Conservation (phyloP, 2,888 invertebrate genomes). For the Amorpha juglandis region DNA sequence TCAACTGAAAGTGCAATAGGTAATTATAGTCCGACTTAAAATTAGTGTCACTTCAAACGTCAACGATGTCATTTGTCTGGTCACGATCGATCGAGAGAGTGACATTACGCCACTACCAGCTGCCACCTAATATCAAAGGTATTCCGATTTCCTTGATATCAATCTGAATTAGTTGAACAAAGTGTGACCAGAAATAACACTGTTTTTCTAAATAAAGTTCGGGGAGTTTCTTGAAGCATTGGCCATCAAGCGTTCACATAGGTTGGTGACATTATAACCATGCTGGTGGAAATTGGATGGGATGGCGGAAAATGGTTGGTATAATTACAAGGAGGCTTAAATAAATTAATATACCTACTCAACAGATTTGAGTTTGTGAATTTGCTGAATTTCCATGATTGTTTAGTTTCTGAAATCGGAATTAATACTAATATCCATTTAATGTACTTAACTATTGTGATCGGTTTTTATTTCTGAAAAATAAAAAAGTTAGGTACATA, state of each 20-base stretch:
- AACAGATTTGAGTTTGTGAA: too few species aligned
- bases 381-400: too few species aligned
- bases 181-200: background rate
- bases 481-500: too few species aligned
- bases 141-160: conserved; percentile 32
- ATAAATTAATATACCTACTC: too few species aligned
- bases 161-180: conserved; percentile 11
- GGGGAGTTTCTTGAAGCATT: background rate
- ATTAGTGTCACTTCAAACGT: background rate
- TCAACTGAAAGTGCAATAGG: conserved; percentile 10
- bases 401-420: too few species aligned
- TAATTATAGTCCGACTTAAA: conserved; percentile 34
- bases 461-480: too few species aligned
- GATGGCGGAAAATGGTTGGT: background rate
- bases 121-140: conserved; percentile 29
- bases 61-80: conserved; percentile 1
- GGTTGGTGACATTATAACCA: background rate
- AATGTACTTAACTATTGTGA: too few species aligned
- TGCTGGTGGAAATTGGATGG: too few species aligned
- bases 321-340: background rate
- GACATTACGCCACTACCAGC: conserved; percentile 36
- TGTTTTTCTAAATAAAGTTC: background rate
- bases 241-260: background rate
- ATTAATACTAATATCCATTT: too few species aligned
- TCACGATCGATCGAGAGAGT: conserved; percentile 19